Conservation (phyloP, 2,113 vertebrate species). For the Lontra canadensis region DNA sequence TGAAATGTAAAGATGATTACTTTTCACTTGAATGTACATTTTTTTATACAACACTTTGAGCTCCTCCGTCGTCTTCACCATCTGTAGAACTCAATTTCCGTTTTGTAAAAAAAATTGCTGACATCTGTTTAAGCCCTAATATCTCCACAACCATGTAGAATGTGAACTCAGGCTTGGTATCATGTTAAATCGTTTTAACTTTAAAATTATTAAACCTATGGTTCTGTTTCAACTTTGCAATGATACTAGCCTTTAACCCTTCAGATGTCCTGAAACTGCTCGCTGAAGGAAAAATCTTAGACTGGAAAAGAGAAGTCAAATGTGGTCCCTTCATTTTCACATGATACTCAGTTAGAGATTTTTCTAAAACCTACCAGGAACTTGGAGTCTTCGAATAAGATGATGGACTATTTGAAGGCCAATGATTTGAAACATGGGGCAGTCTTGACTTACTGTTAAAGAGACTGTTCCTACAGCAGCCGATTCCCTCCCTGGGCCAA, state of each 20-base stretch:
- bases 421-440: background rate
- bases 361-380: background rate
- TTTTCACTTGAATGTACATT: conserved; percentile 51
- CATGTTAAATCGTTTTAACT: conserved; percentile 77
- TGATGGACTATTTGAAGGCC: background rate
- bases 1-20: conserved; percentile 60
- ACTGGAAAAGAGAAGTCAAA: background rate
- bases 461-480: background rate
- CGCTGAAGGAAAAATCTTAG: background rate
- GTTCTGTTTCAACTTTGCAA: conserved; percentile 69
- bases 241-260: conserved; percentile 75
- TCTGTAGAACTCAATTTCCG: conserved; percentile 79
- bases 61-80: conserved; percentile 70
- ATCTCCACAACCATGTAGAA: conserved; percentile 76
- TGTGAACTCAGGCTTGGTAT: conserved; percentile 77
- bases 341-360: background rate
- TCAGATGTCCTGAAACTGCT: conserved; percentile 44
- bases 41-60: conserved; percentile 73
- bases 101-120: conserved; percentile 74
- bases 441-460: background rate
- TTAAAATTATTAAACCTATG: conserved; percentile 78
- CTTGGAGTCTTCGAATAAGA: conserved; percentile 1
- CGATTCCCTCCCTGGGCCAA: background rate
- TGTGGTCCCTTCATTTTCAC: background rate
- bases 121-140: conserved; percentile 79